These are phyloP conservation scores for Panthera uncia DNA, from an alignment of 2,113 vertebrate genomes.

Conservation along the genomic window DNA sequence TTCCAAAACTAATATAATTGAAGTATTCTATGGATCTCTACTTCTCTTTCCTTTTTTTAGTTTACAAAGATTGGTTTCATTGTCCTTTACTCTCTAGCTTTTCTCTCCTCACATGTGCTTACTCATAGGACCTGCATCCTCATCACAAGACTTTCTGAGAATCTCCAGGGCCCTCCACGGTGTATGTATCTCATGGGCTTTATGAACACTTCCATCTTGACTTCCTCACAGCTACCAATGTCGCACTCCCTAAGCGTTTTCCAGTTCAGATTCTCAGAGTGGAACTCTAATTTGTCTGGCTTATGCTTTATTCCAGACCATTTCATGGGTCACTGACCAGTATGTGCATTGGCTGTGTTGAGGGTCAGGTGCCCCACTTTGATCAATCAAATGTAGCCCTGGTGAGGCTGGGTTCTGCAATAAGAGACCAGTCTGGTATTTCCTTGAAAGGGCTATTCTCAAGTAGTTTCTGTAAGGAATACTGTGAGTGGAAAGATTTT, in stretches of 20 bases:
- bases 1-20: background rate
- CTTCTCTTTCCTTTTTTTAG: background rate
- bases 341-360: background rate
- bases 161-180: background rate
- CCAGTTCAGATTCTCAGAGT: background rate
- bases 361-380: background rate
- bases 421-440: background rate
- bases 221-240: background rate
- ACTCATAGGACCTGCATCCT: background rate
- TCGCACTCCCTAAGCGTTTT: background rate
- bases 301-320: background rate
- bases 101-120: background rate
- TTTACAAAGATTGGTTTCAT: background rate
- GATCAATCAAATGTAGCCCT: background rate
- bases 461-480: background rate
- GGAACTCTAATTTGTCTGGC: background rate
- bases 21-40: background rate
- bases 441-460: background rate
- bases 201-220: background rate
- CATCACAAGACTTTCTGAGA: background rate
- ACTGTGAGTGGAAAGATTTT: background rate
- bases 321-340: background rate
- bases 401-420: background rate
- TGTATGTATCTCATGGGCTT: background rate
- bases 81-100: background rate